These are phyloP conservation scores for Prietella phreatophila DNA, from an alignment of 2,113 vertebrate species.

Conservation along the genomic window DNA sequence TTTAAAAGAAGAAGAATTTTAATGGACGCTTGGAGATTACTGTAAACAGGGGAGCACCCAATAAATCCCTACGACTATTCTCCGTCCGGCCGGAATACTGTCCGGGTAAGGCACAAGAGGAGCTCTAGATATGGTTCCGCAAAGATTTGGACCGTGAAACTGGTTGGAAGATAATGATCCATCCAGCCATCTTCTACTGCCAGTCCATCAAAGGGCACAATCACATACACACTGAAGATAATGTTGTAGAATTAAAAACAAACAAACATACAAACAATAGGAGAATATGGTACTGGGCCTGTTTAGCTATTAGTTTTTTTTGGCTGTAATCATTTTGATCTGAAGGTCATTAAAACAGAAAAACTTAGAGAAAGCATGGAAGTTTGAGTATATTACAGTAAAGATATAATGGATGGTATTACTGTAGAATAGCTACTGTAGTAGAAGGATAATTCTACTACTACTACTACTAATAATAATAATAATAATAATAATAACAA, in stretches of 20 bases:
- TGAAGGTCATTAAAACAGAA: not conserved
- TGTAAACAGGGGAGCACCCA: slow-evolving; percentile 6
- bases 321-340: not conserved
- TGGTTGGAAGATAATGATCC: not conserved
- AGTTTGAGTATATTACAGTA: too few species aligned
- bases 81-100: not conserved
- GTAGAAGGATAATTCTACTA: too few species aligned
- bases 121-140: slow-evolving; percentile 4
- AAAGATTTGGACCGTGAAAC: not conserved
- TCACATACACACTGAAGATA: too few species aligned
- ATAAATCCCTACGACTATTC: slow-evolving; percentile 36
- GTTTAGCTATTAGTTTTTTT: too few species aligned
- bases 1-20: not conserved
- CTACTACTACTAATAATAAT: too few species aligned
- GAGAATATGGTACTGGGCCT: too few species aligned
- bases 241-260: not conserved
- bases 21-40: not conserved
- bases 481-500: not conserved
- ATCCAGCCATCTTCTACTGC: too few species aligned
- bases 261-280: not conserved
- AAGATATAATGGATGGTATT: too few species aligned
- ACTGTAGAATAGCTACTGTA: too few species aligned
- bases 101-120: slow-evolving; percentile 21
- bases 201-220: too few species aligned
- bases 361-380: too few species aligned